Base-by-base conservation (phyloP, 2,113 vertebrate genomes). In the Salvelinus namaycush region DNA sequence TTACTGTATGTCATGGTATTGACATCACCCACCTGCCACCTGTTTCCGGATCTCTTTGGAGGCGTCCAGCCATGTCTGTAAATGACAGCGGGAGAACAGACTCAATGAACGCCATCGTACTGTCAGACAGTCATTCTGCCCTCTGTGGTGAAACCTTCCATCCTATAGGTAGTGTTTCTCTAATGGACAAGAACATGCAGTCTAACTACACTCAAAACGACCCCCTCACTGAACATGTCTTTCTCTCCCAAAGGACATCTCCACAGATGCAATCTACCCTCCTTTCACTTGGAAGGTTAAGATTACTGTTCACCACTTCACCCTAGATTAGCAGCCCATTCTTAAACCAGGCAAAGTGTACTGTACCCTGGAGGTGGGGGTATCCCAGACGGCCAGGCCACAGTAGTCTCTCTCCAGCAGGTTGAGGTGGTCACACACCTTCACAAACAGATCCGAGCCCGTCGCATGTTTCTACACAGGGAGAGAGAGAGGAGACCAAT, bases 331-430 rank as follows among this genome's bases (percentile, higher is more conserved):
- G 54, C 54, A 57, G 0, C 54, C 54, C 39, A 12, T 44, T 44
- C 2, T 4, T 57, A 57, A 57, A 57, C 4, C 54, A 20, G 54
- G 4, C 20, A 62, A 14, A 54, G 51, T 54, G 16, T 14, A 9
- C 9, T 90, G 88, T 88, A 98, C 97, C 95, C 96, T 97, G 74
- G 73, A 89, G 26, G 84, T 92, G 13, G 92, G 82, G 0, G 93
- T 94, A 73, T 97, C 96, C 96, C 95, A 97, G 88, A 94, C 73
- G 80, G 94, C 93, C 76, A 99, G 92, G 73, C 96, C 93, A 88
- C 96, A 99, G 89, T 99, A 99, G 89, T 98, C 98, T 84, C 95
- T 97, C 92, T 99, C 98, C 91, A 99, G 87, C 60, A 99, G 96
- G 89, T 98, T 96, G 87, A 98, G 94, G 76, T 99, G 96, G 77